Evolutionary conservation across 2,888 invertebrate species (phyloP), one percentile per base, ranked within the genome.

Genomic region (Schrankia costaestrigalis): DNA sequence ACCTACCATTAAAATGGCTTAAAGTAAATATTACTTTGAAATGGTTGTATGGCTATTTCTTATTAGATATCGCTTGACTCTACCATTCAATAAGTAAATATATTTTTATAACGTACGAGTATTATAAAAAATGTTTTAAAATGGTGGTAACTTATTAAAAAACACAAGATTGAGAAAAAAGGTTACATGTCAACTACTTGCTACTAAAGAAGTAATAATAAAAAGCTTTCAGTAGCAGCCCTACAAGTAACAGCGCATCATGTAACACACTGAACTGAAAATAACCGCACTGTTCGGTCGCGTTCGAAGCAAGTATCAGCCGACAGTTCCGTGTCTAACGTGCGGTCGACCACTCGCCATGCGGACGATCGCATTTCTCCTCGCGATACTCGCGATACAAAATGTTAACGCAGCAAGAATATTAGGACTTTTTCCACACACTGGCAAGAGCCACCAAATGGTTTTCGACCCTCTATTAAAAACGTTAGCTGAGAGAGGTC

Each of bases 371-470:
- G 46, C 56, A 13, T 29, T 66, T 35, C 38, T 58, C 39, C 46
- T 68, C 41, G 57, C 59, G 30, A 35, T 71, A 22, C 34, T 73
- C 30, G 54, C 71, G 44, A 47, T 73, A 30, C 44, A 65, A 43
- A 34, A 74, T 63, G 76, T 52, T 2, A 43, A 64, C 38, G 43
- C 80, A 31, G 87, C 83, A 28, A 87, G 89, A 25, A 88, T 92
- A 31, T 79, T 92, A 25, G 91, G 89, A 2, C 66, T 91, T 0
- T 91, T 92, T 54, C 89, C 90, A 0, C 89, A 91, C 55, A 82
- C 87, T 0, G 91, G 90, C 0, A 89, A 88, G 40, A 92, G 92
- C 50, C 93, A 93, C 54, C 91, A 91, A 51, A 84, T 89, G 65
- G 90, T 91, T 1, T 91, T 90, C 62, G 84, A 89, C 26, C 89